phyloP scores from a whole-genome alignment of 2,888 invertebrate species.

The Parnassius orleans region DNA sequence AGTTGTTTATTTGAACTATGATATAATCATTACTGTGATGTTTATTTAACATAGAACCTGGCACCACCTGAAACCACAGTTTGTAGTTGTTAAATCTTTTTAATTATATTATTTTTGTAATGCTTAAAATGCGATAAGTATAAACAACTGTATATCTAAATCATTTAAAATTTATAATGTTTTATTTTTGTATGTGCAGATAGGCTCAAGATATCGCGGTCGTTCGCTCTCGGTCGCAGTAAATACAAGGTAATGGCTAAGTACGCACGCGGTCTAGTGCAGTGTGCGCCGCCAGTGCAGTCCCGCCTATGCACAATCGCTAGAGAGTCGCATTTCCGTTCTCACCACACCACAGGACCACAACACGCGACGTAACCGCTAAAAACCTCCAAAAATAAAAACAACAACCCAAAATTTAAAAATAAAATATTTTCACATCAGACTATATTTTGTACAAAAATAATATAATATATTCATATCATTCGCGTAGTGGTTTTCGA shows the following conservation, averaged over 20 bases:
- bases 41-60: too few species aligned
- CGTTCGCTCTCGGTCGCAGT: slow-evolving; percentile 63
- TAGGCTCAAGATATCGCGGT: slow-evolving; percentile 61
- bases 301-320: slow-evolving; percentile 80
- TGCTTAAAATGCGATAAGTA: too few species aligned
- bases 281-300: slow-evolving; percentile 79
- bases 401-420: slow-evolving; percentile 47
- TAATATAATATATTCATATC: slow-evolving; percentile 69
- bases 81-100: too few species aligned
- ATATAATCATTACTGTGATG: too few species aligned
- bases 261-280: slow-evolving; percentile 80
- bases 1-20: too few species aligned
- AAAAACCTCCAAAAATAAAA: slow-evolving; percentile 63
- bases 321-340: slow-evolving; percentile 76
- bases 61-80: too few species aligned
- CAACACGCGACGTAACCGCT: slow-evolving; percentile 72
- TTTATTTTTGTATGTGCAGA: slow-evolving; percentile 30
- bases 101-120: too few species aligned
- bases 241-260: slow-evolving; percentile 81
- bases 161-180: background rate
- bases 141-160: too few species aligned
- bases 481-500: slow-evolving; percentile 55
- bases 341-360: slow-evolving; percentile 59
- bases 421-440: slow-evolving; percentile 61
- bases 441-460: slow-evolving; percentile 69